Evolutionary conservation across 2,797 vertebrate species (phyloP).

Genomic region (Cheirogaleus major): DNA sequence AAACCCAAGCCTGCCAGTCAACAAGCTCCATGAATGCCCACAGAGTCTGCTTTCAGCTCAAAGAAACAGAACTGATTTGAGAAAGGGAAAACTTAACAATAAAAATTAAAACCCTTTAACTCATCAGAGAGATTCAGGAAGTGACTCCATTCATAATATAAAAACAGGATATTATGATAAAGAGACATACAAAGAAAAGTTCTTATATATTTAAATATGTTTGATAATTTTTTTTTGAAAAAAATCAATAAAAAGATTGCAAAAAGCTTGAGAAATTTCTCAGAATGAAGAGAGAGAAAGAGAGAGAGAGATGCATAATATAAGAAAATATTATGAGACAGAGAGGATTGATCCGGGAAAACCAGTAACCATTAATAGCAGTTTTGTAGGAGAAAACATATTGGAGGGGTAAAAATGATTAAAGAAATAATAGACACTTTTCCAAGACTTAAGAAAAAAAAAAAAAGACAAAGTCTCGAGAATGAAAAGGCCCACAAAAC

Average conservation of each 20-base stretch:
- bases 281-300: neutral
- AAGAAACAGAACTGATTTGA: neutral
- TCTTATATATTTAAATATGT: neutral
- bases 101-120: neutral
- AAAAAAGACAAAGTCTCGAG: neutral
- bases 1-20: neutral
- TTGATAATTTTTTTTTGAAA: neutral
- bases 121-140: neutral
- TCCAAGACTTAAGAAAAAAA: neutral
- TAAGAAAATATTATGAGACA: neutral
- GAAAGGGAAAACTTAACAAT: neutral
- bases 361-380: neutral
- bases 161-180: neutral
- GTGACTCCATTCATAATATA: neutral
- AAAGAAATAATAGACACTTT: neutral
- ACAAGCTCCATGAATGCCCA: neutral
- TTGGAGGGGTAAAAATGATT: neutral
- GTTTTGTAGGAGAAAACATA: neutral
- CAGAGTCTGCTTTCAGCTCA: neutral
- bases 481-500: neutral
- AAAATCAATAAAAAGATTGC: neutral
- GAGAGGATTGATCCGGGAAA: neutral
- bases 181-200: neutral
- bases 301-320: neutral
- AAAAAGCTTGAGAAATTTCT: neutral